A percentile compares a stretch with the other conserved stretches of the same genome.
These are phyloP conservation scores for Eupithecia centaureata DNA, from an alignment of 2,888 invertebrate genomes.

Conservation along the genomic window DNA sequence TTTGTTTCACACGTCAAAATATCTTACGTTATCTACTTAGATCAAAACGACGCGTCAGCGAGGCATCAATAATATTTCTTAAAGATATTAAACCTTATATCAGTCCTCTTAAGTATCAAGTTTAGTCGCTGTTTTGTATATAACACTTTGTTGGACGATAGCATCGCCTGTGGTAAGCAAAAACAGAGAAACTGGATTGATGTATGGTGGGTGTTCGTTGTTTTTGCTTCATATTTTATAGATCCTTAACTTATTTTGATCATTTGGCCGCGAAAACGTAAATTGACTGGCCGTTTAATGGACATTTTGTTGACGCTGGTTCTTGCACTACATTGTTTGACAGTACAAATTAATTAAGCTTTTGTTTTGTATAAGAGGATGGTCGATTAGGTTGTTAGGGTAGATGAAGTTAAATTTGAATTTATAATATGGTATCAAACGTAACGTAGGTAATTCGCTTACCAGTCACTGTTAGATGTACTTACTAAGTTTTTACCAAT, in stretches of 20 bases:
- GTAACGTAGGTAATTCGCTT: too few species aligned
- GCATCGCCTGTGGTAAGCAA: constrained; percentile 56
- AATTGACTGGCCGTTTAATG: constrained; percentile 21
- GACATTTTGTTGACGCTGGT: constrained; percentile 5
- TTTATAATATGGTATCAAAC: too few species aligned
- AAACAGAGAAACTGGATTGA: constrained; percentile 54
- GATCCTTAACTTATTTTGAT: constrained; percentile 33
- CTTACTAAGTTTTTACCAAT: too few species aligned
- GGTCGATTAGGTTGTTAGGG: background rate
- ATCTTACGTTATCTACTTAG: constrained; percentile 63
- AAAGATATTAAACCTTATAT: constrained; percentile 33
- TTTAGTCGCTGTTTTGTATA: constrained; percentile 32
- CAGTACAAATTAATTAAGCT: constrained; percentile 2
- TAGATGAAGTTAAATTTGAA: background rate
- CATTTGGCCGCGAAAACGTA: constrained; percentile 24
- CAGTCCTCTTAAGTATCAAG: background rate
- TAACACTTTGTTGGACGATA: constrained; percentile 62
- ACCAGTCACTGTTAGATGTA: too few species aligned
- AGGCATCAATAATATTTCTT: constrained; percentile 31
- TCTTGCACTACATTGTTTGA: constrained; percentile 4
- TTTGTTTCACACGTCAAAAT: constrained; percentile 69
- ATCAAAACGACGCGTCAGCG: constrained; percentile 64
- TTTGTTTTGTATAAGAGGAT: background rate
- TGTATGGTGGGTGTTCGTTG: constrained; percentile 46
- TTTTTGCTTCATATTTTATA: constrained; percentile 42